Evolutionary conservation across 2,888 invertebrate species (phyloP).

Genomic region (Orthosia incerta): DNA sequence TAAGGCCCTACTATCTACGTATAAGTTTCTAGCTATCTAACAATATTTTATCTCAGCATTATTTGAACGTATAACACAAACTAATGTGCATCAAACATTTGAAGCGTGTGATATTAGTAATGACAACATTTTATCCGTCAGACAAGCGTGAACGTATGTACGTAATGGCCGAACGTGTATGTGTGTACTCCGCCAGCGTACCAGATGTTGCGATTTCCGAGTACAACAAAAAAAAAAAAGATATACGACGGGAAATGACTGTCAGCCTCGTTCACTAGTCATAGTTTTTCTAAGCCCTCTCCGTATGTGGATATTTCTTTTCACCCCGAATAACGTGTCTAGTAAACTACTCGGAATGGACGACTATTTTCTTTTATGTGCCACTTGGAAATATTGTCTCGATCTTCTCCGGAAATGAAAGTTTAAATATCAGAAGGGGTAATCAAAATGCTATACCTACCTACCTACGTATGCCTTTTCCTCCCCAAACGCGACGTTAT

Average conservation of each 20-base stretch:
- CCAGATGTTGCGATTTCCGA: constrained; percentile 88
- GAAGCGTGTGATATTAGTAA: constrained; percentile 64
- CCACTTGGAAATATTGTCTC: constrained; percentile 21
- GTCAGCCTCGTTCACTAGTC: constrained; percentile 81
- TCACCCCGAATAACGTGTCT: constrained; percentile 57
- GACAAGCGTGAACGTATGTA: constrained; percentile 73
- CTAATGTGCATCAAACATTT: constrained; percentile 43
- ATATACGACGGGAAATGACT: constrained; percentile 87
- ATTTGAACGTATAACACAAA: background rate
- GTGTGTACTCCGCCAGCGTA: constrained; percentile 71
- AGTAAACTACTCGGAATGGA: constrained; percentile 51
- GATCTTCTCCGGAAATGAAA: constrained; percentile 21
- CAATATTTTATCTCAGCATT: background rate
- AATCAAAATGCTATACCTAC: constrained; percentile 25
- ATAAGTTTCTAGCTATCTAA: too few relatives aligned
- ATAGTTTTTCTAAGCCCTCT: constrained; percentile 79
- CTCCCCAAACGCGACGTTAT: constrained; percentile 35
- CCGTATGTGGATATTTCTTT: constrained; percentile 68
- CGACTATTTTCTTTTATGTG: constrained; percentile 53
- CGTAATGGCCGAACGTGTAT: constrained; percentile 71
- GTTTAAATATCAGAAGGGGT: constrained; percentile 35
- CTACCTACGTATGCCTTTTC: background rate
- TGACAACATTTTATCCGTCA: constrained; percentile 63
- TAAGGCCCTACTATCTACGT: too few relatives aligned
- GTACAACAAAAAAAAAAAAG: constrained; percentile 84